Evolutionary conservation across 1,140 invertebrate species (phyloP), one percentile per base, ranked within the genome.

Genomic region (Drosophila santomea): DNA sequence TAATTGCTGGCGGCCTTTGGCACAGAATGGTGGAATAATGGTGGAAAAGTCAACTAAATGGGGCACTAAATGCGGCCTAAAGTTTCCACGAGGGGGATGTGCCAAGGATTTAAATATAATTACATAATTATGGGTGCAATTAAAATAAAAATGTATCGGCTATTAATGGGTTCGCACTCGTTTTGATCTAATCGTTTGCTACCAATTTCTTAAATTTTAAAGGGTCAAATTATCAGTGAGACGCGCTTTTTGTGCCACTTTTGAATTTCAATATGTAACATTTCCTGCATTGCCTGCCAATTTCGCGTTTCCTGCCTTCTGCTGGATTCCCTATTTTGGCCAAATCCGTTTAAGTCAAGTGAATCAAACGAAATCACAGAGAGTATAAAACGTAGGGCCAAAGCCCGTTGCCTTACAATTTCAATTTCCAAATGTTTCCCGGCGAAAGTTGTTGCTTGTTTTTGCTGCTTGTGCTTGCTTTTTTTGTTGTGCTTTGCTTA

Each of bases 371-470:
- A 62, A 69, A 71, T 69, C 57, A 72, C 23, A 78, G 57, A 62
- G 36, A 69, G 20, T 47, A 36, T 35, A 57, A 69, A 58, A 57
- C 68, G 67, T 71, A 57, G 66, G 64, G 20, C 43, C 35, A 58
- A 57, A 54, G 38, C 28, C 45, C 14, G 38, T 39, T 17, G 69
- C 55, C 73, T 81, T 68, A 84, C 80, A 84, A 80, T 86, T 78
- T 85, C 75, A 82, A 85, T 86, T 86, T 88, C n/a, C 47, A 81
- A 81, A 80, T 71, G 67, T 57, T 69, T 71, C 15, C 28, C 68
- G 56, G 68, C 48, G 66, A 72, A 71, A 72, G 66, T 72, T 71
- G 43, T 71, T 64, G 25, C 64, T 68, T 50, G 47, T 36, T 68
- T 39, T 66, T 35, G 32, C 44, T 66, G 51, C 62, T 64, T 43